Evolutionary conservation across 2,113 vertebrate species (phyloP).

Genomic region (Guaruba guarouba): DNA sequence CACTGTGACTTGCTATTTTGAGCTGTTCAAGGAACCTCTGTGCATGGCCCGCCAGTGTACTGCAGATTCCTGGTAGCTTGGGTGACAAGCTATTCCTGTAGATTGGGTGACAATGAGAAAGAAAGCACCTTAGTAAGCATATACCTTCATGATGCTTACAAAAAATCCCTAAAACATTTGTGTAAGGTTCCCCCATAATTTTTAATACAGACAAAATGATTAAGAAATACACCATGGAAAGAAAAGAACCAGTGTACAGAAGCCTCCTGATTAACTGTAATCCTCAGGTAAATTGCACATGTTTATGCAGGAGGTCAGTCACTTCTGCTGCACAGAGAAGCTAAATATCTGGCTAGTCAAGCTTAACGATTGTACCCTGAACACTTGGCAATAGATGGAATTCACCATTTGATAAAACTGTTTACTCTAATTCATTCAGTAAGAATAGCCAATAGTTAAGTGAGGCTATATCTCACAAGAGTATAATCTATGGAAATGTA

Average conservation of each 20-base stretch:
- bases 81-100: too few species aligned
- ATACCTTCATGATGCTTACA: not conserved
- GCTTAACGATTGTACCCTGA: not conserved
- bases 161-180: not conserved
- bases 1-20: not conserved
- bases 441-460: constrained; percentile 12
- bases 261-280: not conserved
- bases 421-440: constrained; percentile 1
- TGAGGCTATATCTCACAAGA: constrained; percentile 1
- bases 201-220: not conserved
- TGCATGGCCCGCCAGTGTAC: not conserved
- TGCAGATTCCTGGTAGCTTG: not conserved
- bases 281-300: not conserved
- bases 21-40: not conserved
- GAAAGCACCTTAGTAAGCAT: not conserved
- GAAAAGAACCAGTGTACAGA: not conserved
- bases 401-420: constrained; percentile 5
- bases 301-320: constrained; percentile 10
- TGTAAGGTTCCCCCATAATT: not conserved
- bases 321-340: not conserved
- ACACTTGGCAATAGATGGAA: not conserved
- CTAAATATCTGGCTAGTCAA: constrained; percentile 11
- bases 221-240: not conserved
- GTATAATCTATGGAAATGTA: constrained; percentile 29
- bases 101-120: not conserved